Evolutionary conservation across 2,888 invertebrate species (phyloP), one percentile per base, ranked within the genome.

Genomic region (Epicampocera succincta): DNA sequence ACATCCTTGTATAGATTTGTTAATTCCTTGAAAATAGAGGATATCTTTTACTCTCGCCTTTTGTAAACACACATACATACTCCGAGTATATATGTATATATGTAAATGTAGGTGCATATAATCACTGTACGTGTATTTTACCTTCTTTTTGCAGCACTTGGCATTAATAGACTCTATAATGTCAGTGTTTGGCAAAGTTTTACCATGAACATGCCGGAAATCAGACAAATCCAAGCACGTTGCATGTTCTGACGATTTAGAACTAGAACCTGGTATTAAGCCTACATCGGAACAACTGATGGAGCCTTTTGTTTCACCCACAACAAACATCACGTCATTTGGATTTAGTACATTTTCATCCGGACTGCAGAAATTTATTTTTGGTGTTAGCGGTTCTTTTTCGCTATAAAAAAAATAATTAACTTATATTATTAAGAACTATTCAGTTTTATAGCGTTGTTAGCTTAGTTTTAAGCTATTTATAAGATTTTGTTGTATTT

Each of bases 211-310:
- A 13, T 79, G 80, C 0, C 85, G 85, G 68, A 88, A 87, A 17
- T 86, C 87, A 9, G 87, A 74, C 25, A 89, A 73, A 38, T 89
- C 88, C 19, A 89, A 76, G 6, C 85, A 85, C 0, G 87, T 87
- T 0, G 84, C 54, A 66, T 73, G 72, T 6, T 83, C 84, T 0
- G 87, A 86, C 19, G 83, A 68, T 9, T 66, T 75, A 1, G 80
- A 81, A 0, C 72, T 85, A 15, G 77, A 44, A 5, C 29, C 63
- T 25, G 78, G 76, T 52, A 84, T 54, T 9, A 83, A 19, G 9
- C 65, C 85, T 58, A 50, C 84, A 84, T 17, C 85, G 75, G 61
- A 85, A 44, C 87, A 86, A 0, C 38, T 58, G 29, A 80, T 73
- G 4, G 79, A 66, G n/a, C 12, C 21, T 3, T 60, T 66, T 0